These are phyloP conservation scores for Willisornis vidua DNA, from an alignment of 2,113 vertebrate species.

Conservation along the genomic window DNA sequence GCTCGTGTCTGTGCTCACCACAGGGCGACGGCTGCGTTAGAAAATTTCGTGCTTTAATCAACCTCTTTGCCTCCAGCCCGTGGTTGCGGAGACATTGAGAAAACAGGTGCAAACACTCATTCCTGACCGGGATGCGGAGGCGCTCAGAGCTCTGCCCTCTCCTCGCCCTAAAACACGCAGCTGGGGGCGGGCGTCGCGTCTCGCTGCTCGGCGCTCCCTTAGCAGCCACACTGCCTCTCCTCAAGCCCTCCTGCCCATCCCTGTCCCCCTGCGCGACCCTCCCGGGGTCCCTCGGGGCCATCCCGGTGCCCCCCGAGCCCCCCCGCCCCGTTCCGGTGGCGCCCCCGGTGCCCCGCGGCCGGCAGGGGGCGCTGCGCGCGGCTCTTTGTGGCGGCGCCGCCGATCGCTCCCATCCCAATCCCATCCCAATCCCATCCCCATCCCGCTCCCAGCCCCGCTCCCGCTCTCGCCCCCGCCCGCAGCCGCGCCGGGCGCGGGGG, in stretches of 20 bases:
- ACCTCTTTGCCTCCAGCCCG: neutral
- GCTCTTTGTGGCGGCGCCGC: slow-evolving; percentile 38
- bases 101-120: neutral
- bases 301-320: neutral
- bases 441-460: neutral
- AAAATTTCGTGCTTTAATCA: neutral
- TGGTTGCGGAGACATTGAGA: neutral
- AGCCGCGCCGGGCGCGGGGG: slow-evolving; percentile 83
- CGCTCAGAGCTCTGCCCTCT: neutral
- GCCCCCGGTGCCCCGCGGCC: neutral
- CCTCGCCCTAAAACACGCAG: neutral
- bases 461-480: slow-evolving; percentile 53
- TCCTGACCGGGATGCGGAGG: neutral
- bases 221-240: fast-evolving
- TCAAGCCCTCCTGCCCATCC: neutral
- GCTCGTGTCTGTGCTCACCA: neutral
- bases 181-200: no score
- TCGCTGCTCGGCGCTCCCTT: no score
- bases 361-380: slow-evolving; percentile 59
- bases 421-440: neutral
- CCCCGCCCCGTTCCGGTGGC: neutral
- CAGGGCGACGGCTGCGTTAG: neutral
- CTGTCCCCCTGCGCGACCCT: neutral
- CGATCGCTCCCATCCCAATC: no score
- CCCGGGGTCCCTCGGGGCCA: neutral